Base-by-base conservation (phyloP, 2,797 vertebrate genomes). In the Salarias fasciatus region DNA sequence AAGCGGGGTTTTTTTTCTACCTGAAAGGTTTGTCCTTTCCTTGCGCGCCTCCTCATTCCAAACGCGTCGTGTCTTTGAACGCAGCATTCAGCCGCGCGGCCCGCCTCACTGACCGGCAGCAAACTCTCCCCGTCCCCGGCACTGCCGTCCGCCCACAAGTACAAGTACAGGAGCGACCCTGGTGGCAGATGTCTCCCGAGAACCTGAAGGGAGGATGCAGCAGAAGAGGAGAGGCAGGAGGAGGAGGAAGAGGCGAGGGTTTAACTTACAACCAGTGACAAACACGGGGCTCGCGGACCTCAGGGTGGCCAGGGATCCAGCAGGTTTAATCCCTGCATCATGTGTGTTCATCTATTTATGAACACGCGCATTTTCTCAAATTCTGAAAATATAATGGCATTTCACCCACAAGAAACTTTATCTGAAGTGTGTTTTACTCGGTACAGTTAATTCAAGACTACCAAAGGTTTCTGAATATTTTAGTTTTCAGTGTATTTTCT, bases 11-110 rank as follows among this genome's bases (percentile, higher is more conserved):
- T 31, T 13, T 11, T 2, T 31, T 59, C 77, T 82, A 84, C 83
- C 82, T 88, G 24, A 73, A 41, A 30, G 42, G 41, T 15, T 77
- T 2, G 57, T 56, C 35, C 61, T 64, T 72, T 51, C 69, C 69
- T 66, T 47, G 24, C 61, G 63, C 40, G 63, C 73, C 60, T 77
- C 62, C 55, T 86, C 80, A 81, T 72, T 79, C 67, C 78, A 82
- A 11, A 52, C 42, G 31, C 47, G 66, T 75, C 51, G 58, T 36
- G 45, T 61, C 60, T 4, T 46, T 76, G 53, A 74, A 75, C 57
- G 68, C 70, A 60, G 56, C 78, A 82, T 71, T 36, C 58, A 69
- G 41, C 63, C 43, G 38, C 54, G 8, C 8, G 5, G 24, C 1
- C 6, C 24, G 6, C 35, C 9, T 6, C 33, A 6, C 33, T 1